Evolutionary conservation across 1,140 invertebrate species (phyloP).

Genomic region (Daktulosphaira vitifoliae): DNA sequence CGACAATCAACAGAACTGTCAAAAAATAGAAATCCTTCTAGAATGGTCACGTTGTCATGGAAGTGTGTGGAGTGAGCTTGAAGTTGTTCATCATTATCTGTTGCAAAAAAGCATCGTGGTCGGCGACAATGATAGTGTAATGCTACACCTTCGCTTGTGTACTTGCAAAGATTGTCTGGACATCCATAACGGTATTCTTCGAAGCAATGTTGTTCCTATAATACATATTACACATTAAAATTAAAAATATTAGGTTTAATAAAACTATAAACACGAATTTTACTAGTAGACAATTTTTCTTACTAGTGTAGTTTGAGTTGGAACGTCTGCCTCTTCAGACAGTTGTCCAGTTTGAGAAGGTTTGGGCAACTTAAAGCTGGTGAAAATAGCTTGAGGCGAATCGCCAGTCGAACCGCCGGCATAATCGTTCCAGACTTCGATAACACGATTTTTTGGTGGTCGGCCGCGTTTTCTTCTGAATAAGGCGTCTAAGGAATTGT

Average conservation of each 20-base stretch:
- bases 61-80: constrained; percentile 69
- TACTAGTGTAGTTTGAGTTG: constrained; percentile 41
- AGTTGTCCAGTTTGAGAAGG: constrained; percentile 40
- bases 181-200: constrained; percentile 55
- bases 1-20: constrained; percentile 69
- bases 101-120: constrained; percentile 63
- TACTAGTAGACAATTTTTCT: too few relatives aligned
- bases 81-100: constrained; percentile 57
- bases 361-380: constrained; percentile 84
- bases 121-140: constrained; percentile 69
- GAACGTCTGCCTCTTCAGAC: constrained; percentile 34
- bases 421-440: constrained; percentile 52
- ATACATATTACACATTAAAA: background rate
- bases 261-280: too few relatives aligned
- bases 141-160: constrained; percentile 44
- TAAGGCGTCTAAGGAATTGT: constrained; percentile 73
- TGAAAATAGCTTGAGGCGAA: constrained; percentile 83
- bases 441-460: constrained; percentile 83
- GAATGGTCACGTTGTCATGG: constrained; percentile 70
- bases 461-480: constrained; percentile 82
- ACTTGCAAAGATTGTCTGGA: constrained; percentile 55
- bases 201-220: constrained; percentile 50
- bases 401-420: constrained; percentile 43
- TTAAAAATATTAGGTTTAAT: too few relatives aligned
- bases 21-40: constrained; percentile 73